Conservation (phyloP, 2,797 vertebrate genomes). For the Phaenicophaeus curvirostris region DNA sequence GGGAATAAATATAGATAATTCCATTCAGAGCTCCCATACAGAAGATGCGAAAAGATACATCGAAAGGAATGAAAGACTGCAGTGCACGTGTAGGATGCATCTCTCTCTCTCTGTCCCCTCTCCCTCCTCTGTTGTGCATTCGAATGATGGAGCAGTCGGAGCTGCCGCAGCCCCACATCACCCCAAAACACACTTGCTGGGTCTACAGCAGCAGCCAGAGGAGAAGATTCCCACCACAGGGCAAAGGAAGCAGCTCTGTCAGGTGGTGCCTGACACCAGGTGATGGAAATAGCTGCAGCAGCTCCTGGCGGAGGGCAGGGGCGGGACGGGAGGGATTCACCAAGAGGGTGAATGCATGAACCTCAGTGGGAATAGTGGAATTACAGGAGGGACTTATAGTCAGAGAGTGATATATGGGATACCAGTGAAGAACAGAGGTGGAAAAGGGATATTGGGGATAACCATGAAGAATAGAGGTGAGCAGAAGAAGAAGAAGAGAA, state of each 20-base stretch:
- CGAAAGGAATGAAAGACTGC: not conserved
- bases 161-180: not conserved
- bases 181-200: not conserved
- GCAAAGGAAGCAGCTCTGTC: not conserved
- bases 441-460: not conserved
- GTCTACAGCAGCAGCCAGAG: not conserved
- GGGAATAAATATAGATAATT: not conserved
- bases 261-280: not conserved
- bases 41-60: not conserved
- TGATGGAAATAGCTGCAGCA: not conserved
- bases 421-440: not conserved
- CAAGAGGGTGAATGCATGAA: fast-evolving
- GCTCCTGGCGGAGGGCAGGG: not conserved
- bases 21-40: fast-evolving
- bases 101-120: not conserved
- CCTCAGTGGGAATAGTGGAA: not conserved
- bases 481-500: not conserved
- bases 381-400: not conserved
- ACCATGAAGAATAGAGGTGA: not conserved
- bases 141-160: not conserved
- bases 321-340: not conserved
- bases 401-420: not conserved
- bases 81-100: fast-evolving
- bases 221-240: fast-evolving
- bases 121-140: not conserved